phyloP scores from a whole-genome alignment of 2,113 vertebrate genomes.

The Nothocercus julius region DNA sequence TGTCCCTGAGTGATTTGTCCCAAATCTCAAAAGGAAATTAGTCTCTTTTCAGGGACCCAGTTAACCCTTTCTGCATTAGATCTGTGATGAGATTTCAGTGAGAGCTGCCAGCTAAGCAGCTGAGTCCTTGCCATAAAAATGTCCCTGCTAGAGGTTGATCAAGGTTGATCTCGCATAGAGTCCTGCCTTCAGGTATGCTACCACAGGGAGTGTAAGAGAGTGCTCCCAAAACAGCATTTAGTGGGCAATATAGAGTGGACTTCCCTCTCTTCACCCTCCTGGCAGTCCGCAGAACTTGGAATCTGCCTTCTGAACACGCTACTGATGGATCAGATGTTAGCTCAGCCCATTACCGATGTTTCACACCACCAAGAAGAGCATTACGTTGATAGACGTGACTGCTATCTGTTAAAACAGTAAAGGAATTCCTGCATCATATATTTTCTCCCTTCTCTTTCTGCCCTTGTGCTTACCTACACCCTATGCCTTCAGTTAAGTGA shows the following conservation, averaged over 20 bases:
- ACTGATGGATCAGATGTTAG: not conserved
- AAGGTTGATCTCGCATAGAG: not conserved
- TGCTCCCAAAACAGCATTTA: not conserved
- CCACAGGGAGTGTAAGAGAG: not conserved
- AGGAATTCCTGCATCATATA: not conserved
- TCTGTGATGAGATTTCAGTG: not conserved
- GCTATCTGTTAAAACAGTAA: not conserved
- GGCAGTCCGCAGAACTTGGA: not conserved
- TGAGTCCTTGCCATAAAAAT: not conserved
- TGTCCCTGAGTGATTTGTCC: not conserved
- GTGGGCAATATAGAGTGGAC: not conserved
- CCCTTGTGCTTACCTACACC: not conserved
- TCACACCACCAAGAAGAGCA: not conserved
- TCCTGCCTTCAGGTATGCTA: not conserved
- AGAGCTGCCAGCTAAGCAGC: not conserved
- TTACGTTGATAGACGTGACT: not conserved
- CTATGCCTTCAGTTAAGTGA: not conserved
- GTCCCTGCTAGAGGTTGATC: not conserved
- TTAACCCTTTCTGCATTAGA: not conserved
- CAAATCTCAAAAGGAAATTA: not conserved
- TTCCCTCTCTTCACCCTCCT: not conserved
- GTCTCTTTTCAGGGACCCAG: not conserved
- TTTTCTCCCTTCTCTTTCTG: not conserved
- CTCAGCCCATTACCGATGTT: not conserved
- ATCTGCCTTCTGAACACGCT: not conserved